phyloP scores from a whole-genome alignment of 2,113 vertebrate genomes.

The Nothobranchius kuhntae region DNA sequence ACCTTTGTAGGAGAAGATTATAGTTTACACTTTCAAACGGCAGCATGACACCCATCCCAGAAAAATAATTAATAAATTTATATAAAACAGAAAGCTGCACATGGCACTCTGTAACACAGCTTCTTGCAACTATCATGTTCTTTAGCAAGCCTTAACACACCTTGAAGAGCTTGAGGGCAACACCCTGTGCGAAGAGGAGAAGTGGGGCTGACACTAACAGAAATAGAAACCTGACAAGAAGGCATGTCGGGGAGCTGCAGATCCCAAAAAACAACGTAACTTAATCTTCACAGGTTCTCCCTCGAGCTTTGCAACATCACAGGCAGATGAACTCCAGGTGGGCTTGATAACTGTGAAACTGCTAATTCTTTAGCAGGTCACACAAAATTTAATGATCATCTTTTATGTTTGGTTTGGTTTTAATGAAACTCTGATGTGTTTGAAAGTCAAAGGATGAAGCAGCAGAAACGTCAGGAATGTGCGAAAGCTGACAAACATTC shows the following conservation, averaged over 20 bases:
- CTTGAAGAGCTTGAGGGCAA: conserved; percentile 35
- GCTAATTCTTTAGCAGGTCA: neutral
- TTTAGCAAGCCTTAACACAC: conserved; percentile 37
- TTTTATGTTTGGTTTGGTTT: too few relatives aligned
- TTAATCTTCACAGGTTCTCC: conserved; percentile 38
- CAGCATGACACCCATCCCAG: too few relatives aligned
- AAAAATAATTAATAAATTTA: too few relatives aligned
- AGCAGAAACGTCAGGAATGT: neutral
- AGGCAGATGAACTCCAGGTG: conserved; percentile 20
- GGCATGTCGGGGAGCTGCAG: conserved; percentile 36
- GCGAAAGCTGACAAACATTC: too few relatives aligned
- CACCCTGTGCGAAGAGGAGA: conserved; percentile 9
- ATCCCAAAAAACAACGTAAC: conserved; percentile 52
- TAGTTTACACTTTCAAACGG: too few relatives aligned
- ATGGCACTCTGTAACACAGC: neutral
- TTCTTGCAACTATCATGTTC: conserved; percentile 36
- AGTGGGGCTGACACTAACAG: conserved; percentile 37
- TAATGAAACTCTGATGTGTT: too few relatives aligned
- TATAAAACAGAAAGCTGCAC: too few relatives aligned
- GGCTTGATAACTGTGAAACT: conserved; percentile 27
- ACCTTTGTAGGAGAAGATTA: too few relatives aligned
- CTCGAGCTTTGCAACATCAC: conserved; percentile 43
- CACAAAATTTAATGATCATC: neutral
- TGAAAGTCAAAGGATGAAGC: neutral
- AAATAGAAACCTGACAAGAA: conserved; percentile 44